A percentile compares a stretch with the other conserved stretches of the same genome.
Conservation (phyloP, 2,888 invertebrate species). For the Eudemis profundana region DNA sequence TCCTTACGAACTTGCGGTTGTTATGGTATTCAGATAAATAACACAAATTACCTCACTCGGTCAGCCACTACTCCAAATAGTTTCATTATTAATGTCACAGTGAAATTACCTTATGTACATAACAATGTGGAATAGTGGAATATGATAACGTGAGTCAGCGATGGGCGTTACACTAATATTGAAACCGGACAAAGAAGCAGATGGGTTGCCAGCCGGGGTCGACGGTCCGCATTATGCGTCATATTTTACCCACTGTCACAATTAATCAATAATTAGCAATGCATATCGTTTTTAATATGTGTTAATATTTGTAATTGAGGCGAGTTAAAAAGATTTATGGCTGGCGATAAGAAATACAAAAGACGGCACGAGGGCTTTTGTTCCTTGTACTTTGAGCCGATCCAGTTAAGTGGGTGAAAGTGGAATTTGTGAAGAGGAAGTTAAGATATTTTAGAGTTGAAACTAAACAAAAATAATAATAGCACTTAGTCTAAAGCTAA, state of each 20-base stretch:
- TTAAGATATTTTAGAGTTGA: neutral
- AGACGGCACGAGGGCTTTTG: slow-evolving; percentile 1
- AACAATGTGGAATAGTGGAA: slow-evolving; percentile 58
- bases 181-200: slow-evolving; percentile 73
- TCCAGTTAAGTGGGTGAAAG: slow-evolving; percentile 1
- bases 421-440: slow-evolving; percentile 1
- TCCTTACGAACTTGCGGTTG: slow-evolving; percentile 3
- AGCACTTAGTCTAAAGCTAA: too few species aligned
- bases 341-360: slow-evolving; percentile 26
- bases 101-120: slow-evolving; percentile 24
- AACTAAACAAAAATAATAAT: too few species aligned
- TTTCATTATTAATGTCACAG: slow-evolving; percentile 15
- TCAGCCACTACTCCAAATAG: slow-evolving; percentile 21
- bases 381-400: slow-evolving; percentile 12
- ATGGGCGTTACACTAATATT: slow-evolving; percentile 73
- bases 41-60: neutral
- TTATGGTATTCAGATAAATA: slow-evolving; percentile 9
- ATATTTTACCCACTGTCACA: slow-evolving; percentile 56
- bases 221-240: slow-evolving; percentile 69
- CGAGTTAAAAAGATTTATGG: slow-evolving; percentile 25
- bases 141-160: slow-evolving; percentile 75
- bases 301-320: slow-evolving; percentile 20
- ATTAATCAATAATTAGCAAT: slow-evolving; percentile 32
- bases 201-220: slow-evolving; percentile 69
- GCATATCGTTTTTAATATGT: slow-evolving; percentile 1